These are phyloP conservation scores for Lepeophtheirus salmonis DNA, from an alignment of 1,140 invertebrate genomes.

Conservation along the genomic window DNA sequence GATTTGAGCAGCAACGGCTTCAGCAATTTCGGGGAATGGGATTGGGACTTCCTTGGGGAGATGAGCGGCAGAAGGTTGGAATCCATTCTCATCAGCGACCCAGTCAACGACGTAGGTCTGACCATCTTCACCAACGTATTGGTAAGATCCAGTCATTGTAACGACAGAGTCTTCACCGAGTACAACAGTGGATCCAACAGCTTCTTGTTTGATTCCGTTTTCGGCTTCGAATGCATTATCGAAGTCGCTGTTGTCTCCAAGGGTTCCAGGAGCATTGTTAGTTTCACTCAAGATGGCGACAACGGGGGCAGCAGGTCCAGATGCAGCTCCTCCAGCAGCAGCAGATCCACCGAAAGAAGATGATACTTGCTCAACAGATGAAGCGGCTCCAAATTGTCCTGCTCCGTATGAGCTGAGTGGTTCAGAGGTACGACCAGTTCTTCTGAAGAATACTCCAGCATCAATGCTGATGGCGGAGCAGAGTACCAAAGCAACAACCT, in stretches of 20 bases:
- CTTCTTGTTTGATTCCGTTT: slow-evolving; percentile 5
- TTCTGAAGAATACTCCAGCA: neutral
- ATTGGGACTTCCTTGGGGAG: slow-evolving; percentile 16
- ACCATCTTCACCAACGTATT: slow-evolving; percentile 19
- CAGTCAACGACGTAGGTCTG: slow-evolving; percentile 23
- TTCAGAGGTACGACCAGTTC: neutral
- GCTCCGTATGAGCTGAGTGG: neutral
- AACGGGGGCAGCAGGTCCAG: neutral
- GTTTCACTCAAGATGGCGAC: neutral
- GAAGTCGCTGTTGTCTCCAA: neutral
- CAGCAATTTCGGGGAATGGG: slow-evolving; percentile 11
- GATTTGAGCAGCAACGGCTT: slow-evolving; percentile 13
- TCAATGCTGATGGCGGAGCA: neutral
- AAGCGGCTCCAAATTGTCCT: no score
- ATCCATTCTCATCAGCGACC: slow-evolving; percentile 45
- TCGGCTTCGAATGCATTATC: slow-evolving; percentile 3
- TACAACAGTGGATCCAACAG: neutral
- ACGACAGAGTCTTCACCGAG: neutral
- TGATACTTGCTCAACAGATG: no score
- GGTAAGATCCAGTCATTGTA: slow-evolving; percentile 18
- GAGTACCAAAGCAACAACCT: neutral
- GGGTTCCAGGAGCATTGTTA: neutral
- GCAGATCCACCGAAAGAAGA: no score
- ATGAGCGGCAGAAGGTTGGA: slow-evolving; percentile 36
- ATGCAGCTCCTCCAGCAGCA: no score